Conservation (phyloP, 2,797 vertebrate species). For the Momotus momota region DNA sequence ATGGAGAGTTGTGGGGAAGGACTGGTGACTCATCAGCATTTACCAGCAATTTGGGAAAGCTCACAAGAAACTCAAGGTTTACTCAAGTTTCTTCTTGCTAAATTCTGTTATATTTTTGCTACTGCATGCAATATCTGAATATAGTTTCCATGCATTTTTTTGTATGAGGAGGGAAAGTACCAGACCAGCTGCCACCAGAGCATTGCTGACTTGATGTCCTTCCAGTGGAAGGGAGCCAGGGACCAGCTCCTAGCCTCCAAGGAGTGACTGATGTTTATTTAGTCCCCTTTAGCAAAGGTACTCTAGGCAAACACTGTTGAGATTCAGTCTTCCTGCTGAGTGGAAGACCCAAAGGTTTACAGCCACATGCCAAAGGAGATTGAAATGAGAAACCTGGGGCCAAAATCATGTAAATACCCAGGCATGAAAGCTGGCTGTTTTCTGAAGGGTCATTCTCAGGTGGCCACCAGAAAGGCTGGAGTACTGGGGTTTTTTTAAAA, state of each 20-base stretch:
- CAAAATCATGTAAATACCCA: not conserved
- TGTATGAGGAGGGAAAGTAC: not conserved
- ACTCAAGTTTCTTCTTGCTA: accelerated
- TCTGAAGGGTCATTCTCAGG: not conserved
- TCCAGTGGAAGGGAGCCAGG: accelerated
- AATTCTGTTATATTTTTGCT: not conserved
- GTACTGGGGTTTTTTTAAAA: not conserved
- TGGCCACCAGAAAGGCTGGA: not conserved
- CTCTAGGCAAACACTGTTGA: not conserved
- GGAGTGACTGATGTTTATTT: not conserved
- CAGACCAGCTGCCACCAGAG: not conserved
- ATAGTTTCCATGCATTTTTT: not conserved
- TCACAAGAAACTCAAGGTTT: not conserved
- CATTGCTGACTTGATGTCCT: not conserved
- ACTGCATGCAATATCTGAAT: not conserved
- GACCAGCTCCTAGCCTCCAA: not conserved
- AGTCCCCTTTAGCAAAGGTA: not conserved
- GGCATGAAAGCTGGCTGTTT: not conserved
- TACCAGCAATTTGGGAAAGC: not conserved
- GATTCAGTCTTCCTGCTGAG: not conserved
- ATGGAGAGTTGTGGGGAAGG: not conserved
- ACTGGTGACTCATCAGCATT: not conserved
- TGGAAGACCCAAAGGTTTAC: not conserved
- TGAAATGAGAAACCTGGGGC: not conserved
- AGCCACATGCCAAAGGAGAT: not conserved